Evolutionary conservation across 35 echinoderm and acorn worm species (phyloP), one percentile per base, ranked within the genome.

Genomic region (Lytechinus variegatus): DNA sequence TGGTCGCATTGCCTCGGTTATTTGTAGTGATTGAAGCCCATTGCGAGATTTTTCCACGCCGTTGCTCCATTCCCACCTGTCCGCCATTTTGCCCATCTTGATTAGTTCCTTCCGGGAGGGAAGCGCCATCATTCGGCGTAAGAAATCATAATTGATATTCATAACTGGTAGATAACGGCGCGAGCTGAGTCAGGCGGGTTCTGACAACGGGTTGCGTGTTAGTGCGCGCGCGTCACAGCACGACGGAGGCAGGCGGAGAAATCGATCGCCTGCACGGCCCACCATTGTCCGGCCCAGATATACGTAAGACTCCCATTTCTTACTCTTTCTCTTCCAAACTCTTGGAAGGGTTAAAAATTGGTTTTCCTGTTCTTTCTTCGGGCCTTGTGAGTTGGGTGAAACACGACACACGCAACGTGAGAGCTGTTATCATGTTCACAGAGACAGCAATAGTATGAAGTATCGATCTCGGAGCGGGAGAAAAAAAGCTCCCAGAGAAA

Each of bases 131-230:
- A 93, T 57, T 54, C 92, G 92, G 92, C 92, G 88, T 56, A 93
- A 93, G 92, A 93, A 93, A 93, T 93, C 92, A 93, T 93, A 93
- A 93, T 93, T 93, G 92, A 93, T 93, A 93, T 93, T 93, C 92
- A 93, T 93, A 93, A 93, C 92, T 93, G 92, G 92, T 93, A 54
- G 28, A 93, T 93, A 93, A 54, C 92, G 53, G 92, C 92, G 92
- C 92, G 55, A 27, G 53, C 92, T 93, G 54, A 54, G 52, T 14
- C 88, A 54, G 52, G 52, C 88, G 29, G 29, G 88, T 5, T 93
- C 54, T 28, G 27, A 16, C 27, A 13, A 27, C 92, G 92, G 53
- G 54, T 57, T 27, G 92, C 88, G 88, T 90, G 88, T 44, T 24
- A 52, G 88, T 90, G 14, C 88, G 28, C 88, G 29, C 88, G 88